These are phyloP conservation scores for Actinemys pallida DNA, from an alignment of 2,113 vertebrate genomes.

Conservation along the genomic window DNA sequence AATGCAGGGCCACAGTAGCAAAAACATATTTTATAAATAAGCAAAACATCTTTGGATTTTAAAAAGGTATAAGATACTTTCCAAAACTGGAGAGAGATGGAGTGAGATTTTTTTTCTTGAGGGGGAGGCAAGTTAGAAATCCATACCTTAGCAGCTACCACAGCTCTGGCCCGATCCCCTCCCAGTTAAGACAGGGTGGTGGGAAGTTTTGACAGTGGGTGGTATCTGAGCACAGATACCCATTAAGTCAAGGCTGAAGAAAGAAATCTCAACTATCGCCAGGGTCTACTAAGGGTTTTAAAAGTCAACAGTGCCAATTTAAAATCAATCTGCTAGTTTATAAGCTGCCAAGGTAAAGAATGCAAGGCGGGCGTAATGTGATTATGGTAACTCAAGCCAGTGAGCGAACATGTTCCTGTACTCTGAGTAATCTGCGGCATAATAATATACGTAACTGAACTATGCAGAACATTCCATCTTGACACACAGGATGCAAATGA, in stretches of 20 bases:
- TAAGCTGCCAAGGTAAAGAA: conserved; percentile 48
- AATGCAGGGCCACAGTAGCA: accelerated
- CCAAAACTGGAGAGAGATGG: neutral
- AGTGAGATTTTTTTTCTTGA: neutral
- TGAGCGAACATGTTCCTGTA: accelerated
- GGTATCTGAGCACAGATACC: conserved; percentile 8
- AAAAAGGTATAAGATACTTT: accelerated
- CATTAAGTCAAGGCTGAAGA: neutral
- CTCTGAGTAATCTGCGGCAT: neutral
- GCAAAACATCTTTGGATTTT: accelerated
- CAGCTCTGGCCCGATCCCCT: accelerated
- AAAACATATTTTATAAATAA: neutral
- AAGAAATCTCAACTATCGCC: neutral
- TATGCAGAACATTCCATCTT: accelerated
- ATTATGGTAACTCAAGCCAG: accelerated
- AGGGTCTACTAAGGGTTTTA: neutral
- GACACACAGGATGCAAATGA: neutral
- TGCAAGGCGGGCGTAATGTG: accelerated
- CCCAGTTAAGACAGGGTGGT: accelerated
- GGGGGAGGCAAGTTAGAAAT: neutral
- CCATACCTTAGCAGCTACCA: neutral
- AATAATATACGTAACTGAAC: accelerated
- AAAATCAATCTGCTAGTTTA: conserved; percentile 39
- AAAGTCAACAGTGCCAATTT: conserved; percentile 14
- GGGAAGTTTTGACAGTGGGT: neutral